Evolutionary conservation across 2,797 vertebrate genomes (phyloP).

Genomic region (Diglossa cyanea): DNA sequence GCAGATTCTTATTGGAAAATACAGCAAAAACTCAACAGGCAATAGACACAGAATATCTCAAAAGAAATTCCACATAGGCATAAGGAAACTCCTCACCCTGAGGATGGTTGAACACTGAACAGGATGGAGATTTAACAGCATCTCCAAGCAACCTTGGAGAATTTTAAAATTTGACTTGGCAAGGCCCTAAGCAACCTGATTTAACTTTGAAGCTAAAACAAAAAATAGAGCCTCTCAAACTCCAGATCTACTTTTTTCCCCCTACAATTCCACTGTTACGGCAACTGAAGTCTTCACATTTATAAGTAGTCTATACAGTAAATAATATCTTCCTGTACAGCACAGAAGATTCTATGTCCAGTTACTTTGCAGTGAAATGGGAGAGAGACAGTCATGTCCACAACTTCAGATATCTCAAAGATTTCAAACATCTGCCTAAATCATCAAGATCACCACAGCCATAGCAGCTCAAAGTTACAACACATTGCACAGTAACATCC

Average conservation of each 20-base stretch:
- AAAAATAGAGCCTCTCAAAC: neutral
- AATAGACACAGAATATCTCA: neutral
- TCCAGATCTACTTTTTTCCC: neutral
- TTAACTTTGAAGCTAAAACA: neutral
- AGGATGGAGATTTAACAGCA: neutral
- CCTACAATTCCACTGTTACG: neutral
- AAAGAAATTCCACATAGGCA: neutral
- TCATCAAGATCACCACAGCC: neutral
- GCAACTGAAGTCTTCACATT: neutral
- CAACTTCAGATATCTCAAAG: neutral
- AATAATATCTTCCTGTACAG: neutral
- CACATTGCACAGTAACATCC: neutral
- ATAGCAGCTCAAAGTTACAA: neutral
- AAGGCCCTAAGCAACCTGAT: neutral
- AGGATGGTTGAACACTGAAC: neutral
- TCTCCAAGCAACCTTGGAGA: neutral
- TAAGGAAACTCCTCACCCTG: neutral
- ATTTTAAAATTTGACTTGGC: neutral
- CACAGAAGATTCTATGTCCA: neutral
- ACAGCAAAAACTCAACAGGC: neutral
- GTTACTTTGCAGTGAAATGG: neutral
- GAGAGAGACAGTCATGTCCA: neutral
- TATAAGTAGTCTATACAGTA: neutral
- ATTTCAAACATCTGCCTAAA: neutral
- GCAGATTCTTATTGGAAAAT: neutral